These are phyloP conservation scores for Vipera ursinii DNA, from an alignment of 2,797 vertebrate genomes.

Conservation along the genomic window DNA sequence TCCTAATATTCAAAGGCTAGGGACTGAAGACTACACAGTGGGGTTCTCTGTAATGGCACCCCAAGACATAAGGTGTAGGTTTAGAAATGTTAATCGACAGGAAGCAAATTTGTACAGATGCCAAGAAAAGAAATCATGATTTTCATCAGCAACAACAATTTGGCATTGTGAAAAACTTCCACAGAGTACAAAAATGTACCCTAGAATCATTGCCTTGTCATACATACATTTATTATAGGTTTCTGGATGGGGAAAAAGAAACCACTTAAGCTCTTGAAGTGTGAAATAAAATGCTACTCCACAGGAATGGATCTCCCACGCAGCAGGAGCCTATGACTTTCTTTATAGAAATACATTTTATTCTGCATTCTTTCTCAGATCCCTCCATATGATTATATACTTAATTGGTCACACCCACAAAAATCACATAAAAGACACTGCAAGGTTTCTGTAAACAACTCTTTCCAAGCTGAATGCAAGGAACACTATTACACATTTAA, in stretches of 20 bases:
- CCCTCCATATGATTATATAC: not conserved
- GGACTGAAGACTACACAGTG: not conserved
- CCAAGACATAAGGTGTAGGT: not conserved
- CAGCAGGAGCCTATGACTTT: not conserved
- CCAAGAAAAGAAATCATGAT: not conserved
- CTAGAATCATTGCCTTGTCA: not conserved
- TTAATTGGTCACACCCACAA: not conserved
- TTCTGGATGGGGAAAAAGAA: not conserved
- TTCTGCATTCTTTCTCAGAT: slow-evolving; percentile 5
- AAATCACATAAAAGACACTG: not conserved
- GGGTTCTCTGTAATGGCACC: not conserved
- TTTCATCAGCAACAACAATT: slow-evolving; percentile 1
- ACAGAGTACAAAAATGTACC: not conserved
- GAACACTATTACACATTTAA: not conserved
- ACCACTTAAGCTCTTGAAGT: not conserved
- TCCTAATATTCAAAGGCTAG: not conserved
- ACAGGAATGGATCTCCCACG: slow-evolving; percentile 4
- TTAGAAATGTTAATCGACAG: not conserved
- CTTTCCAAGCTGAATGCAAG: not conserved
- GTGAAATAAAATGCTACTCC: slow-evolving; percentile 14
- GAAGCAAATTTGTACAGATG: not conserved
- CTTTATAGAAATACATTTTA: slow-evolving; percentile 6
- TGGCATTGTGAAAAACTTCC: not conserved
- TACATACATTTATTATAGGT: slow-evolving; percentile 10
- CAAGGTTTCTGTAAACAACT: not conserved